A percentile compares a stretch with the other conserved stretches of the same genome.
Conservation (phyloP, 2,888 invertebrate species). For the Gonocerus acuteangulatus region DNA sequence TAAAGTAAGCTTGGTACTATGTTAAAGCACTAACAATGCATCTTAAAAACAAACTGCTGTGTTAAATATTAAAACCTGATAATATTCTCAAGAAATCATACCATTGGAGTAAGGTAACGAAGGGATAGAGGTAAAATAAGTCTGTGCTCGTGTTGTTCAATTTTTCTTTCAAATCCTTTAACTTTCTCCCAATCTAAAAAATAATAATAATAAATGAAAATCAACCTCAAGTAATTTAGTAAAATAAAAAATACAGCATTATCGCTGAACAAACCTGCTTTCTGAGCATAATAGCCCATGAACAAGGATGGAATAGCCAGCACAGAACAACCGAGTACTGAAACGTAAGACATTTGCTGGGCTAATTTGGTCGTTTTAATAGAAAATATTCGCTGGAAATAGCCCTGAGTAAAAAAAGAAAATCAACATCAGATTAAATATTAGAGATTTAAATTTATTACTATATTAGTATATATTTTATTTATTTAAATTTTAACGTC, state of each 20-base stretch:
- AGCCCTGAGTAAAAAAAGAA: slow-evolving; percentile 42
- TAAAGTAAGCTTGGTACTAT: too few species aligned
- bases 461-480: background rate
- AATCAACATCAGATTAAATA: slow-evolving; percentile 5
- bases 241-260: background rate
- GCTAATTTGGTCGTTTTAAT: slow-evolving; percentile 56
- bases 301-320: slow-evolving; percentile 58
- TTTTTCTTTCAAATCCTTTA: slow-evolving; percentile 42
- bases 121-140: slow-evolving; percentile 59
- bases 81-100: too few species aligned
- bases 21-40: too few species aligned
- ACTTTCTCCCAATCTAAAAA: slow-evolving; percentile 49
- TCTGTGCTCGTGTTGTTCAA: slow-evolving; percentile 46
- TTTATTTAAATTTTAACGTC: too few species aligned
- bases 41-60: too few species aligned
- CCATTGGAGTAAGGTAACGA: slow-evolving; percentile 48
- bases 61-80: too few species aligned
- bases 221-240: background rate
- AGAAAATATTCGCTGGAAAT: slow-evolving; percentile 63
- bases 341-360: slow-evolving; percentile 55
- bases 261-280: slow-evolving; percentile 35
- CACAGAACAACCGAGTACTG: slow-evolving; percentile 56
- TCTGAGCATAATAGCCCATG: slow-evolving; percentile 57
- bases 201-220: slow-evolving; percentile 35
- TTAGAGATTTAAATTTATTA: background rate